Conservation (phyloP, 2,888 invertebrate species). For the Aricia artaxerxes region DNA sequence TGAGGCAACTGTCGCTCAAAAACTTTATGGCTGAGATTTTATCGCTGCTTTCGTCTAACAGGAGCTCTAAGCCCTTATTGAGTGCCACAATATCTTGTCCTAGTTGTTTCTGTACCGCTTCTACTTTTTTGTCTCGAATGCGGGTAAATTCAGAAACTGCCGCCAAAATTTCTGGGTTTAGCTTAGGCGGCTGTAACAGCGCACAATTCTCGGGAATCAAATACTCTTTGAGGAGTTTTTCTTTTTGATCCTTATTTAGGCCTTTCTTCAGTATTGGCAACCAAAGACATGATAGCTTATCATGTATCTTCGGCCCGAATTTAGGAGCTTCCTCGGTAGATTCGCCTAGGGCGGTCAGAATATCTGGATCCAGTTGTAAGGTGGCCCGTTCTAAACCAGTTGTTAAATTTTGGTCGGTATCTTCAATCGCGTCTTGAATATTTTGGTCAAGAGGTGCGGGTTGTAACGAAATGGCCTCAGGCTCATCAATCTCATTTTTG, state of each 20-base stretch:
- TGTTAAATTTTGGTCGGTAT: neutral
- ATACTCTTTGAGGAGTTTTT: no score
- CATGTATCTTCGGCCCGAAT: no score
- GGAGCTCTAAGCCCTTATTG: neutral
- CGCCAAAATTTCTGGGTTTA: conserved; percentile 27
- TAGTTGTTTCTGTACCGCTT: neutral
- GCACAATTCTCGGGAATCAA: no score
- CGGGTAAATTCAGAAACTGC: conserved; percentile 1
- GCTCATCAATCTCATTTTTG: neutral
- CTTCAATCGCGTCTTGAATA: no score
- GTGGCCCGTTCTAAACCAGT: no score
- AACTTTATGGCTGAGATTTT: neutral
- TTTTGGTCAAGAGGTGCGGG: neutral
- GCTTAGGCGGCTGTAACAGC: no score
- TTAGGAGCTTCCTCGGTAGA: no score
- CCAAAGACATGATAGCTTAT: no score
- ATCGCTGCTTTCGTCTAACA: neutral
- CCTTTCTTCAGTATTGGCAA: no score
- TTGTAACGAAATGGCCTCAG: neutral
- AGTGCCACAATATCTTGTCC: neutral
- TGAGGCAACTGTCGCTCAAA: neutral
- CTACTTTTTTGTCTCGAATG: neutral
- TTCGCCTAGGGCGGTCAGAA: no score
- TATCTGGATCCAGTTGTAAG: no score
- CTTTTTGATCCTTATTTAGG: no score